Conservation (phyloP, 2,888 invertebrate genomes). For the Willowsia nigromaculata region DNA sequence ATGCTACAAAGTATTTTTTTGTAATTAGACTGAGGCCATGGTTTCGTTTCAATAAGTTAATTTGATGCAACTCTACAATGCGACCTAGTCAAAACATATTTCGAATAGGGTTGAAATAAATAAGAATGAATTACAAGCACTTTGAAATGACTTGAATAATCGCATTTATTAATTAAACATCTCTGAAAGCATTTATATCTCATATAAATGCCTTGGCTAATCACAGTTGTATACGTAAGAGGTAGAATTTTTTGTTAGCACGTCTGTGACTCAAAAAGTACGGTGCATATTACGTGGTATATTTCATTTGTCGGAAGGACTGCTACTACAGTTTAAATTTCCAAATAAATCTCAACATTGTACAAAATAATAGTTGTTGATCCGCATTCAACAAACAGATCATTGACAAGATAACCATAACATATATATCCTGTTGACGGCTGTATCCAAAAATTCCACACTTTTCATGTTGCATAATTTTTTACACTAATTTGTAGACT, state of each 20-base stretch:
- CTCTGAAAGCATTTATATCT: slow-evolving; percentile 44
- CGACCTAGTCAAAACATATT: too few species aligned
- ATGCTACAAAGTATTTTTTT: too few species aligned
- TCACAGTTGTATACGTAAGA: slow-evolving; percentile 56
- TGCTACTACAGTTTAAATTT: neutral
- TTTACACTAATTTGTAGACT: neutral
- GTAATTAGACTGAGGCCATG: too few species aligned
- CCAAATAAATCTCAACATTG: neutral
- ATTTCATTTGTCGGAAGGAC: neutral
- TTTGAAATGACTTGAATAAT: neutral
- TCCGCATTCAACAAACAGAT: neutral
- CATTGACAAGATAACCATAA: neutral
- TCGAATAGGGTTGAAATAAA: too few species aligned
- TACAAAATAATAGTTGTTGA: neutral
- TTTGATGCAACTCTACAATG: too few species aligned
- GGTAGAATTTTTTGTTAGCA: slow-evolving; percentile 30
- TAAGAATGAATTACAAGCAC: neutral
- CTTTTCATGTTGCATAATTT: neutral
- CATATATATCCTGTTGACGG: neutral
- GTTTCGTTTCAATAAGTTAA: too few species aligned
- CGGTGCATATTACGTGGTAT: neutral
- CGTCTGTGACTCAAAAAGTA: neutral
- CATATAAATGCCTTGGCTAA: slow-evolving; percentile 48
- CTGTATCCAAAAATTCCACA: neutral
- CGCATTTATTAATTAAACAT: slow-evolving; percentile 11